Conservation (phyloP, 2,113 vertebrate species). For the Cebidichthys violaceus region DNA sequence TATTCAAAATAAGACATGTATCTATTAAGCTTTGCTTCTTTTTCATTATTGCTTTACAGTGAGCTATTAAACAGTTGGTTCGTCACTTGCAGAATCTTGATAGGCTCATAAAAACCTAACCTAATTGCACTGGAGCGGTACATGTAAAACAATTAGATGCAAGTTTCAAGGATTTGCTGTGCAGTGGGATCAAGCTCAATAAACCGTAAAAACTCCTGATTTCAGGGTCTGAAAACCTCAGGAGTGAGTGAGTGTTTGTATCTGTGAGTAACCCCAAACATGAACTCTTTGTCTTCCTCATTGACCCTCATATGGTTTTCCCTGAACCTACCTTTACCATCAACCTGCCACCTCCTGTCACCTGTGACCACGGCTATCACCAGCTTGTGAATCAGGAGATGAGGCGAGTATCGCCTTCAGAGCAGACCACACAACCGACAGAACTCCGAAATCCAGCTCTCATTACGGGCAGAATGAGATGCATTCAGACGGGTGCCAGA, state of each 20-base stretch:
- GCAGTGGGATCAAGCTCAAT: not conserved
- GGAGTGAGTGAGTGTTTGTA: not conserved
- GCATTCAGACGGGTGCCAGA: conserved; percentile 39
- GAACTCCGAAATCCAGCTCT: conserved; percentile 47
- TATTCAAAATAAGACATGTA: not conserved
- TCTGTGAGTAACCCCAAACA: not conserved
- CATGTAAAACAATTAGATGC: not conserved
- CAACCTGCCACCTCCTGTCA: conserved; percentile 37
- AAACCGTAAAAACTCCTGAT: not conserved
- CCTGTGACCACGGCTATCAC: conserved; percentile 30
- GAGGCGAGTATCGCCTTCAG: conserved; percentile 35
- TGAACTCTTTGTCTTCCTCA: conserved; percentile 3
- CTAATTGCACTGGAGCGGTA: conserved; percentile 1
- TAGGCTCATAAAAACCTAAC: not conserved
- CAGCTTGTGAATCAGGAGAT: conserved; percentile 29
- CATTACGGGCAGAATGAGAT: conserved; percentile 50
- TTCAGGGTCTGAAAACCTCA: not conserved
- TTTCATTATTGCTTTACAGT: not conserved
- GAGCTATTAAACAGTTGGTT: conserved; percentile 14
- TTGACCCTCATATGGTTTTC: not conserved
- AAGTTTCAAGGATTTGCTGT: not conserved
- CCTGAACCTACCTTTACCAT: conserved; percentile 2
- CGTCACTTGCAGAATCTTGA: conserved; percentile 10
- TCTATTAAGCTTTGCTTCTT: not conserved
- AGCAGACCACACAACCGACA: not conserved